phyloP scores from a whole-genome alignment of 2,113 vertebrate species.

The Sciurus niger region DNA sequence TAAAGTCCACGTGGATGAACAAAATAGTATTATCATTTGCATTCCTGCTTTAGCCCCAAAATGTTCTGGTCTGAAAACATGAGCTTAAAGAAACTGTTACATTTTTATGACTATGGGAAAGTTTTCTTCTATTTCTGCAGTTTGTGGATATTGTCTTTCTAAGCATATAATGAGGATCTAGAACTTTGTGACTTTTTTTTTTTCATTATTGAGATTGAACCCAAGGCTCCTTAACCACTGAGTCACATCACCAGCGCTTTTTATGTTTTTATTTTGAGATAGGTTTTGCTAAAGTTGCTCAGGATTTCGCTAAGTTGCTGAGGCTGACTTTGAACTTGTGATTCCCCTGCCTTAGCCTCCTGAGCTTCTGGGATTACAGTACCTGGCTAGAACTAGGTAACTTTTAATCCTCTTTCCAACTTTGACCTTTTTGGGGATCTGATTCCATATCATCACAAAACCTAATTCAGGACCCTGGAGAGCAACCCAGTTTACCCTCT shows the following conservation, averaged over 20 bases:
- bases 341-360: too few relatives aligned
- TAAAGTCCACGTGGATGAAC: not conserved
- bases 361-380: too few relatives aligned
- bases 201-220: too few relatives aligned
- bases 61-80: constrained; percentile 10
- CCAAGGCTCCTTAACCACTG: too few relatives aligned
- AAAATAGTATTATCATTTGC: not conserved
- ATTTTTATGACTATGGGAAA: not conserved
- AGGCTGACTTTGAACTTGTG: too few relatives aligned
- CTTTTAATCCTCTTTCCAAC: not conserved
- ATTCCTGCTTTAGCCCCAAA: not conserved
- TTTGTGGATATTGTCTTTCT: not conserved
- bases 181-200: not conserved
- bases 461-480: constrained; percentile 9
- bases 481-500: accelerated
- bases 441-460: not conserved
- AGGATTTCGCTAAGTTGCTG: too few relatives aligned
- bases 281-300: too few relatives aligned
- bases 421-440: not conserved
- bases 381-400: not conserved
- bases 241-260: too few relatives aligned
- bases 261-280: too few relatives aligned
- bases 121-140: not conserved
- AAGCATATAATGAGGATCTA: not conserved
- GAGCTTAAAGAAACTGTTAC: not conserved